Evolutionary conservation across 2,888 invertebrate genomes (phyloP), one percentile per base, ranked within the genome.

Genomic region (Andrena trimmerana): DNA sequence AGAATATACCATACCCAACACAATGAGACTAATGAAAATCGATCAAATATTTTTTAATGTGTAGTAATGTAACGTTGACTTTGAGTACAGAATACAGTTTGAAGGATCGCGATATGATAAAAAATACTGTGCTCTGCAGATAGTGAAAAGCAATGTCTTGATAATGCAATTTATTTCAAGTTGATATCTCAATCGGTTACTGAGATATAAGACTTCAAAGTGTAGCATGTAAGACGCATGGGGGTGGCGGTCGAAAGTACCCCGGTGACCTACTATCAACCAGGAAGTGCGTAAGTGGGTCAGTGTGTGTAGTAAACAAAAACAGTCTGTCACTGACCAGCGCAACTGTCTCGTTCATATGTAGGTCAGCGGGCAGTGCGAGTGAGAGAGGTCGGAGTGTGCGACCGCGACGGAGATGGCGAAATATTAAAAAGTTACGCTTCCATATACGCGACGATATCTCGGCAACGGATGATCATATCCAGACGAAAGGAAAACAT

Each of bases 281-380:
- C 42, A 24, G 42, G 27, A 33, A 67, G n/a, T 62, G 62, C 31
- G 48, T 73, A 59, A 54, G 13, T n/a, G 13, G n/a, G 29, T 24
- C 59, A 31, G 52, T 52, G 69, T 60, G 62, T 10, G 52, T 54
- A 70, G 62, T 62, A 70, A 63, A 62, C 57, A 54, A 59, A 24
- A 48, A 20, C 5, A 7, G 59, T 50, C 42, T 29, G 42, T 57
- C 75, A 27, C 36, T 66, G 74, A 60, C 50, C 77, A 27, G 42
- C 16, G 24, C 42, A 4, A 48, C 13, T 31, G 66, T 2, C n/a
- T 6, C 20, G 31, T 8, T 66, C n/a, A 36, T 50, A 10, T 0
- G 67, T 33, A 27, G 67, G 62, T 76, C 31, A 54, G 2, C n/a
- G 31, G 2, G 2, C 1, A 0, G 31, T 3, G 42, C 8, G 31